Evolutionary conservation across 2,797 vertebrate species (phyloP), one percentile per base, ranked within the genome.

Genomic region (Thaleichthys pacificus): DNA sequence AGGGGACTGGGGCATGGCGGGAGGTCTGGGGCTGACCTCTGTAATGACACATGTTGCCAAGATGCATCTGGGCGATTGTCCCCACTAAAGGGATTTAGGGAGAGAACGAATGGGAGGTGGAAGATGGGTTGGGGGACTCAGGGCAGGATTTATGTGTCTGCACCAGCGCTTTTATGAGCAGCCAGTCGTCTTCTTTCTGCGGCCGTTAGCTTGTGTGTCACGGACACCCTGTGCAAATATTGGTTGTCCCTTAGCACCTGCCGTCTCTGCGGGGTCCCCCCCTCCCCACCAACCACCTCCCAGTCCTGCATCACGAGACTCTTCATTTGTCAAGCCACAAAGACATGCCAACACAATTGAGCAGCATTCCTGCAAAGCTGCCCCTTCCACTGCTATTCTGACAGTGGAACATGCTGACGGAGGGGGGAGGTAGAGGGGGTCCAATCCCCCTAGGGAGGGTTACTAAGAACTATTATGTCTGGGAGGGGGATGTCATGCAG

Each of bases 241-340:
- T 92, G 85, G 80, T 78, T 73, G 67, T 87, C 90, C 0, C 2
- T 58, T 66, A 90, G 91, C 94, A 95, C 93, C 93, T 96, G 93
- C 93, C 92, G 81, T 90, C 91, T 83, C 85, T 89, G 85, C 86
- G 77, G 71, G 62, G n/a, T 15, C 65, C 15, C 65, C 15, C 15
- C 65, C 15, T 77, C 69, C 76, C 85, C 80, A 87, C 84, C 77
- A 77, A 82, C 84, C 54, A 61, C 74, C 81, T 83, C 82, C 66
- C 35, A n/a, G 35, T 54, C 61, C 73, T 77, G 79, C 78, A 84
- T 93, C 68, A 62, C 86, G 87, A 81, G 86, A 86, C 69, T 71
- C 91, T 94, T 89, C 85, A 92, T 94, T 94, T 88, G 89, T 92
- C 86, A 81, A 78, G 78, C 70, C 38, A 93, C 88, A 94, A 93